A percentile compares a stretch with the other conserved stretches of the same genome.
Conservation (phyloP, 2,797 vertebrate species). For the Eulemur albifrons region DNA sequence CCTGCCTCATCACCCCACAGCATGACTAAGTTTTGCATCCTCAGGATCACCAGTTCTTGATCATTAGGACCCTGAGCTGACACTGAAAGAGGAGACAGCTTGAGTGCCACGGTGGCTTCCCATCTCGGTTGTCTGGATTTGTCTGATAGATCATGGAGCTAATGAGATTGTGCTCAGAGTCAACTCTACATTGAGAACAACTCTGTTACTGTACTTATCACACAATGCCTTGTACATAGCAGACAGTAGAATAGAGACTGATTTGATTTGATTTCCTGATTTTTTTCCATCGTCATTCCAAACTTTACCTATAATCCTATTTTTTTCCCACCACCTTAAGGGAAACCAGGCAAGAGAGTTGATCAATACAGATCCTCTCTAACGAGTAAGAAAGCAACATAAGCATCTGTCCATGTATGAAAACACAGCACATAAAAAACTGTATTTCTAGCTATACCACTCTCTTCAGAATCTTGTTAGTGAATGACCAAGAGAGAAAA, state of each 20-base stretch:
- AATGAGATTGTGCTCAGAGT: slow-evolving; percentile 18
- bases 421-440: not conserved
- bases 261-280: not conserved
- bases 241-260: not conserved
- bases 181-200: not conserved
- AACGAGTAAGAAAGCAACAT: not conserved
- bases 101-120: not conserved
- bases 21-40: not conserved
- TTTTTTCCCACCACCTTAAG: not conserved
- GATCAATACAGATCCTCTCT: not conserved
- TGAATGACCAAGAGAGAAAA: slow-evolving; percentile 34
- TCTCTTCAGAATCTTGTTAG: slow-evolving; percentile 28
- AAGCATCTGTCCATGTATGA: not conserved
- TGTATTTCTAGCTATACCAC: not conserved
- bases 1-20: not conserved
- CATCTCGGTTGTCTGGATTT: not conserved
- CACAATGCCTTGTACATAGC: not conserved
- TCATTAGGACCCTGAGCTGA: not conserved
- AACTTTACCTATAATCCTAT: not conserved
- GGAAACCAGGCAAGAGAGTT: not conserved
- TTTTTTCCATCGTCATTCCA: not conserved
- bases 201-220: not conserved
- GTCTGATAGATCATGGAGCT: not conserved
- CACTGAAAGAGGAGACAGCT: not conserved
- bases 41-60: not conserved